These are phyloP conservation scores for Aplocera efformata DNA, from an alignment of 2,888 invertebrate species.

Conservation along the genomic window DNA sequence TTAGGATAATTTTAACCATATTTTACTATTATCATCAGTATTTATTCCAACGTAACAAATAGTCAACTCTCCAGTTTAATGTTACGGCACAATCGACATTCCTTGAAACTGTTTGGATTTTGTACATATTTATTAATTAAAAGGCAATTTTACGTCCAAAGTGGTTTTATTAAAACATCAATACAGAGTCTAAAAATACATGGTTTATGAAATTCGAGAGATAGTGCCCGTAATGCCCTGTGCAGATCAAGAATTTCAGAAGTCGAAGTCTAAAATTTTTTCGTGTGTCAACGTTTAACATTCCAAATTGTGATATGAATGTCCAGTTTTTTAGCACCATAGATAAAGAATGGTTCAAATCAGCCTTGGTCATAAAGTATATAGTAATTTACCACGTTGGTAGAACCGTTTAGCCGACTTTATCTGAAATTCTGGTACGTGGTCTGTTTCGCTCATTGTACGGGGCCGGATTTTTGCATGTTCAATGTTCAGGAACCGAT, in stretches of 20 bases:
- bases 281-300: too few species aligned
- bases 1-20: conserved; percentile 46
- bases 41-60: conserved; percentile 21
- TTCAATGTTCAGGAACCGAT: too few species aligned
- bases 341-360: too few species aligned
- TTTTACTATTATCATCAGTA: conserved; percentile 24
- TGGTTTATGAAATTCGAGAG: conserved; percentile 55
- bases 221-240: conserved; percentile 5
- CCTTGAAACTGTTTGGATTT: conserved; percentile 21
- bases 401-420: too few species aligned
- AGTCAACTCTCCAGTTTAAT: conserved; percentile 18
- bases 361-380: too few species aligned
- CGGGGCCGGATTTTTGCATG: too few species aligned
- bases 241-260: background rate
- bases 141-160: conserved; percentile 56
- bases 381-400: too few species aligned
- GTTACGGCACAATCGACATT: conserved; percentile 22
- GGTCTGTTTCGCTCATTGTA: too few species aligned
- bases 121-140: conserved; percentile 51
- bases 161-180: conserved; percentile 47
- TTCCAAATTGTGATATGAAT: too few species aligned
- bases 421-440: too few species aligned
- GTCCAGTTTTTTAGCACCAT: too few species aligned
- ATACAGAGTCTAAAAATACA: conserved; percentile 56
- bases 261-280: too few species aligned